Evolutionary conservation across 1,140 invertebrate genomes (phyloP).

Genomic region (Leguminivora glycinivorella): DNA sequence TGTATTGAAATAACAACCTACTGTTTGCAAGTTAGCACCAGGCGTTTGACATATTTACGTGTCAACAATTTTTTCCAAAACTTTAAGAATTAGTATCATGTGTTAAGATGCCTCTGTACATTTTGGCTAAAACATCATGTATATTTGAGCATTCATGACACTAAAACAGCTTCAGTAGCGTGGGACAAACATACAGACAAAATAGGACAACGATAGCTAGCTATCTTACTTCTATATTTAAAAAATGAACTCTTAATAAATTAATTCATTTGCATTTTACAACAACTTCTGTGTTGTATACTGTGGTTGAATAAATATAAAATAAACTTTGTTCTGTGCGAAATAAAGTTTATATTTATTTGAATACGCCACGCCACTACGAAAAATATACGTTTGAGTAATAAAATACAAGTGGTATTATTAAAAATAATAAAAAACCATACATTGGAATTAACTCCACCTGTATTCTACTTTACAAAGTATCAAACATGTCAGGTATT

Average conservation of each 20-base stretch:
- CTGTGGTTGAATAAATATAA: neutral
- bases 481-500: neutral
- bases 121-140: neutral
- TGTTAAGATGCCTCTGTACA: neutral
- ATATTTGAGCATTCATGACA: conserved; percentile 9
- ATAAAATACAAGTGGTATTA: neutral
- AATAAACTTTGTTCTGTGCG: neutral
- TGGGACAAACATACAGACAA: neutral
- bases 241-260: neutral
- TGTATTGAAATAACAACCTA: neutral
- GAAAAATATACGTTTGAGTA: neutral
- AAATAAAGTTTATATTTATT: neutral
- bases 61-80: neutral
- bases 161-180: neutral
- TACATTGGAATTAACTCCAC: neutral
- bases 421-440: conserved; percentile 4
- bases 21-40: neutral
- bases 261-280: neutral
- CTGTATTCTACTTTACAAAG: conserved; percentile 1
- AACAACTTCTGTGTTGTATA: neutral
- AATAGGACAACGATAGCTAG: neutral
- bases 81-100: neutral
- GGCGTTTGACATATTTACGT: neutral
- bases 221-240: neutral
- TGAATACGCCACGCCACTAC: neutral